Evolutionary conservation across 2,797 vertebrate species (phyloP).

Genomic region (Fringilla coelebs): DNA sequence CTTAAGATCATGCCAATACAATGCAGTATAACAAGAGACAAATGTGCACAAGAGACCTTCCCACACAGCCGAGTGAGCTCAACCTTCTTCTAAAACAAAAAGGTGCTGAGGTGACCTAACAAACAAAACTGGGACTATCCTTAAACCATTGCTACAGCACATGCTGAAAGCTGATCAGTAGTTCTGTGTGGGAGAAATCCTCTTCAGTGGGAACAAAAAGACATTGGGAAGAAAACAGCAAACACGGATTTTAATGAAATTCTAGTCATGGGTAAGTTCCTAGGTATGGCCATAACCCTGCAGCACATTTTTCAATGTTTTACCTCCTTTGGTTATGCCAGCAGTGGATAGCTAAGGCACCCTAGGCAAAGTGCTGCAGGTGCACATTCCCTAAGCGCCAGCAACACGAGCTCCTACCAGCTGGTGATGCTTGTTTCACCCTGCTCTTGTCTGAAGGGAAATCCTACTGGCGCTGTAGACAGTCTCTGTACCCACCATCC

Average conservation of each 20-base stretch:
- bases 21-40: background rate
- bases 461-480: background rate
- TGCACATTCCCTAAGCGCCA: rapidly evolving
- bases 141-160: background rate
- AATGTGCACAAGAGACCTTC: background rate
- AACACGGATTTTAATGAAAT: background rate
- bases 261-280: background rate
- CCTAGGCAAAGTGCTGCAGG: background rate
- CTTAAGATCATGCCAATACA: background rate
- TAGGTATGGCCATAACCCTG: background rate
- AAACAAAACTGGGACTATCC: background rate
- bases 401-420: background rate
- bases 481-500: background rate
- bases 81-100: background rate
- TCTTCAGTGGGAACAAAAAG: background rate
- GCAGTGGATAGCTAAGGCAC: background rate
- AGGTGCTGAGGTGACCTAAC: background rate
- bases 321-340: background rate
- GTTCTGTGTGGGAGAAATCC: background rate
- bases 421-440: background rate
- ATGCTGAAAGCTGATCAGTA: background rate
- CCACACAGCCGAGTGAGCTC: background rate
- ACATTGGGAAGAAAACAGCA: rapidly evolving
- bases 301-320: background rate
- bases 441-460: background rate